A percentile compares a stretch with the other conserved stretches of the same genome.
phyloP scores from a whole-genome alignment of 2,113 vertebrate species.

The Panthera leo region DNA sequence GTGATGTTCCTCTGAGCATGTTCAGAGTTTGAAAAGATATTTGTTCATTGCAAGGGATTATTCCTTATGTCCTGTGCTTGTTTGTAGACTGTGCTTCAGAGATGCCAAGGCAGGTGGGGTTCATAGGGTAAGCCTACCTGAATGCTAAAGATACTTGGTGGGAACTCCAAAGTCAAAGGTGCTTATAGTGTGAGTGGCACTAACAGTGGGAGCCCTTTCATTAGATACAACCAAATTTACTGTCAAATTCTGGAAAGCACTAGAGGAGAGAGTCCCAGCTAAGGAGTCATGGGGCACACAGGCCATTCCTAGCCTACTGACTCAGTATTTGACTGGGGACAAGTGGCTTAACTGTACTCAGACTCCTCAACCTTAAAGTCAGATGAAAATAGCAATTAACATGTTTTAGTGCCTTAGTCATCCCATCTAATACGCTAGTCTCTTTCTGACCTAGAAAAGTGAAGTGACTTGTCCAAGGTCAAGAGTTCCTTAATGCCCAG shows the following conservation, averaged over 20 bases:
- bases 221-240: background rate
- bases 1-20: constrained; percentile 34
- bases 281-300: background rate
- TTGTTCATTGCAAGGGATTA: constrained; percentile 64
- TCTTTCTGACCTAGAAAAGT: background rate
- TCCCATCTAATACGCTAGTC: background rate
- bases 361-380: background rate
- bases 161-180: background rate
- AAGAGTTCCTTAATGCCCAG: background rate
- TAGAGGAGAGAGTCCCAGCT: background rate
- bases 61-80: background rate
- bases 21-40: constrained; percentile 56
- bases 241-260: background rate
- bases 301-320: background rate
- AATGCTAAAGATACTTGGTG: background rate
- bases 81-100: background rate
- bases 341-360: constrained; percentile 10
- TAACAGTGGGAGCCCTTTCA: background rate
- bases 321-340: constrained; percentile 12
- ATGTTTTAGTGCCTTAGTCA: background rate
- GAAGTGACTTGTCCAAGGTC: constrained; percentile 32
- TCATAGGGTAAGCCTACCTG: background rate
- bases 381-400: background rate
- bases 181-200: background rate
- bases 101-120: background rate